These are phyloP conservation scores for Limnephilus lunatus DNA, from an alignment of 2,888 invertebrate genomes.

Conservation along the genomic window DNA sequence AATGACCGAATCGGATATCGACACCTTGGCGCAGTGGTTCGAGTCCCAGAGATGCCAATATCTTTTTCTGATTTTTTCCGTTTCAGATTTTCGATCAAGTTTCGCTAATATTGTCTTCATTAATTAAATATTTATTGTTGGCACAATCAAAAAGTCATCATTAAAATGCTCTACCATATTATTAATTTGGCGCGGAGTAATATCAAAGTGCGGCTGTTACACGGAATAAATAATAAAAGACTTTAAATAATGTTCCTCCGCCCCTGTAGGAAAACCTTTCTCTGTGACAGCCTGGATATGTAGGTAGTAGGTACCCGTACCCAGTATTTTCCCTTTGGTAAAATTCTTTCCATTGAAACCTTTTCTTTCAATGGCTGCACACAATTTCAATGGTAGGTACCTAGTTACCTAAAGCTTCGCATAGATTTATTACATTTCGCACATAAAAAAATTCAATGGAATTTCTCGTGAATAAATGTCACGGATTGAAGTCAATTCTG, in stretches of 20 bases:
- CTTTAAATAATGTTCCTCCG: background rate
- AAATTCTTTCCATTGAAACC: background rate
- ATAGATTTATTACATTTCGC: background rate
- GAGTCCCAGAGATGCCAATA: no score
- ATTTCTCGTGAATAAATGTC: background rate
- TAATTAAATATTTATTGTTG: background rate
- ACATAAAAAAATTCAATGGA: background rate
- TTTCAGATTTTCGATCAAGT: no score
- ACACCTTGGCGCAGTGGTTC: no score
- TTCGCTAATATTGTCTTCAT: no score
- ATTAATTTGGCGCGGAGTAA: background rate
- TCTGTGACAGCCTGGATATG: background rate
- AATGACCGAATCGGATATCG: no score
- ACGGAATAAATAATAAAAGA: background rate
- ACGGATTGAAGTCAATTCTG: background rate
- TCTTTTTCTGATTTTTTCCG: no score
- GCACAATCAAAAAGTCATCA: background rate
- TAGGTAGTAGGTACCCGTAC: background rate
- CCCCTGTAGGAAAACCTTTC: background rate
- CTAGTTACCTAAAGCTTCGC: background rate
- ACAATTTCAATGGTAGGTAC: background rate
- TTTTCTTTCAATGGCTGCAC: conserved; percentile 2
- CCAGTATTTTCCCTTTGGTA: background rate
- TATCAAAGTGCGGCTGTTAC: background rate
- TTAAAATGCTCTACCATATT: background rate